phyloP scores from a whole-genome alignment of 35 echinoderm and acorn worm species.

The Apostichopus japonicus region DNA sequence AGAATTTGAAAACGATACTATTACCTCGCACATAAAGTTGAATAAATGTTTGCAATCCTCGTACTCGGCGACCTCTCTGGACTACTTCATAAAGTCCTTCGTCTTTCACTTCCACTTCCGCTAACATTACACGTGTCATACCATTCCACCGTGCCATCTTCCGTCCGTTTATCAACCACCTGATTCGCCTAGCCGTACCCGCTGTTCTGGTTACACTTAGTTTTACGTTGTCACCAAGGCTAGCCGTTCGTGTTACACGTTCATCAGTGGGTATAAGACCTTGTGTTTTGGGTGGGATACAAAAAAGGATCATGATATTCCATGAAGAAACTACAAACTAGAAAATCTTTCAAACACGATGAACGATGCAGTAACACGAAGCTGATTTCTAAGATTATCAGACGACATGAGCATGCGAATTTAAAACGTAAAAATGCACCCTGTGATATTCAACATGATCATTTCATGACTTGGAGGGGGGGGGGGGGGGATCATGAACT shows the following conservation, averaged over 20 bases:
- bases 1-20: too few species aligned
- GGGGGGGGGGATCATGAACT: too few species aligned
- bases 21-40: constrained; percentile 22
- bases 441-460: too few species aligned
- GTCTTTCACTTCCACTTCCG: neutral
- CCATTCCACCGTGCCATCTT: neutral
- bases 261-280: neutral
- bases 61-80: constrained; percentile 12
- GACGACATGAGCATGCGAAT: too few species aligned
- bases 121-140: neutral
- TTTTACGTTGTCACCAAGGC: neutral
- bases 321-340: too few species aligned
- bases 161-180: neutral
- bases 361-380: neutral
- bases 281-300: neutral
- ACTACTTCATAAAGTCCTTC: constrained; percentile 21
- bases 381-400: neutral
- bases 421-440: too few species aligned
- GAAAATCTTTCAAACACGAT: too few species aligned
- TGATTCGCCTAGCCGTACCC: neutral
- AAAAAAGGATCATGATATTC: too few species aligned
- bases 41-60: neutral
- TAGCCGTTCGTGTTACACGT: constrained; percentile 15
- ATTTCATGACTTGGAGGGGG: too few species aligned
- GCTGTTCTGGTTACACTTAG: neutral